These are phyloP conservation scores for Euwallacea similis DNA, from an alignment of 1,140 invertebrate species.

Conservation along the genomic window DNA sequence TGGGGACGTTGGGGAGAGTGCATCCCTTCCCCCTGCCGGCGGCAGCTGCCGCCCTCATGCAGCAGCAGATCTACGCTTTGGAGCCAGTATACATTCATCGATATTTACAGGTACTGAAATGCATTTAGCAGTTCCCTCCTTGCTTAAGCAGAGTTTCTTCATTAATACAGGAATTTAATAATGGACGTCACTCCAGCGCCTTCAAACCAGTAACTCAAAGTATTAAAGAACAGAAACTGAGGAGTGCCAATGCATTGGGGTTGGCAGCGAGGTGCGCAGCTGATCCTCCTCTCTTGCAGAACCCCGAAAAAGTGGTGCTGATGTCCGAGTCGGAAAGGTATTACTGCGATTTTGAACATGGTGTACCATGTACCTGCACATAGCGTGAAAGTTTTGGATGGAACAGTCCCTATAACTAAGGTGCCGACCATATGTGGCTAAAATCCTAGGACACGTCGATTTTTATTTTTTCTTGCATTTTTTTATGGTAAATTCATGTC, in stretches of 20 bases:
- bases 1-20: slow-evolving; percentile 29
- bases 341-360: not conserved
- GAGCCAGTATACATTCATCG: slow-evolving; percentile 47
- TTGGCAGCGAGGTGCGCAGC: slow-evolving; percentile 35
- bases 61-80: slow-evolving; percentile 44
- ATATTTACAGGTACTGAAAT: slow-evolving; percentile 38
- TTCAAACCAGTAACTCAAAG: slow-evolving; percentile 48
- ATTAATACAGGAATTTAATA: slow-evolving; percentile 39
- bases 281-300: slow-evolving; percentile 79
- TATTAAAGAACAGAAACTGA: slow-evolving; percentile 45
- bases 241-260: slow-evolving; percentile 37
- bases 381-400: slow-evolving; percentile 2
- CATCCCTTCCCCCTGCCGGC: slow-evolving; percentile 21
- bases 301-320: slow-evolving; percentile 84
- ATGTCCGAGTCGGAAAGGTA: slow-evolving; percentile 74
- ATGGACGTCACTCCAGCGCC: slow-evolving; percentile 45
- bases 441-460: no score
- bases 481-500: no score
- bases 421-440: no score
- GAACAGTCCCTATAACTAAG: slow-evolving; percentile 1
- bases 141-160: not conserved
- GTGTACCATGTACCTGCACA: not conserved
- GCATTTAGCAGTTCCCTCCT: not conserved
- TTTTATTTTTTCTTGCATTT: no score
- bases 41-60: slow-evolving; percentile 30